A percentile compares a stretch with the other conserved stretches of the same genome.
Evolutionary conservation across 2,113 vertebrate genomes (phyloP).

Genomic region (Thomomys bottae): DNA sequence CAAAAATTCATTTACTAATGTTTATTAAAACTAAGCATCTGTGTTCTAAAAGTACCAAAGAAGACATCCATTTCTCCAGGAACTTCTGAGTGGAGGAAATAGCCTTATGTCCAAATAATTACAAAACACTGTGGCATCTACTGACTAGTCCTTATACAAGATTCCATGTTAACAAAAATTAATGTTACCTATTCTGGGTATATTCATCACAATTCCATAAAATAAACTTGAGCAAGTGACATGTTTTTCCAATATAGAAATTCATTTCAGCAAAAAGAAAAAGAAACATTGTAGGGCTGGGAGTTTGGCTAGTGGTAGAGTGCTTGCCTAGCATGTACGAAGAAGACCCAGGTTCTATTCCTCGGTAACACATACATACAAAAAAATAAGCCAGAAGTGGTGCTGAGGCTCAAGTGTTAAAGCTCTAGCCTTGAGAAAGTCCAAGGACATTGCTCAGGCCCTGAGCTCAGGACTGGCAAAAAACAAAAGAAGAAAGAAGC

Average conservation of each 20-base stretch:
- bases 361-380: too few species aligned
- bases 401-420: too few species aligned
- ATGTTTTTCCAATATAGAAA: background rate
- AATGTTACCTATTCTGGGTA: background rate
- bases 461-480: too few species aligned
- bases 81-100: conserved; percentile 14
- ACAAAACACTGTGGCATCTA: background rate
- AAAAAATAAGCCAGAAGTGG: too few species aligned
- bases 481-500: background rate
- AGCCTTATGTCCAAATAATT: conserved; percentile 1
- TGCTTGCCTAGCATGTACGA: too few species aligned
- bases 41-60: conserved; percentile 35
- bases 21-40: conserved; percentile 10
- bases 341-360: too few species aligned
- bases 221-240: background rate
- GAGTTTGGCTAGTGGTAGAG: too few species aligned
- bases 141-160: background rate
- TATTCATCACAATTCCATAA: background rate
- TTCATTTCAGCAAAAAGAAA: background rate
- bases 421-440: too few species aligned
- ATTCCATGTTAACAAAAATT: background rate
- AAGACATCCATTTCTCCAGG: background rate
- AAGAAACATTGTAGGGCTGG: background rate
- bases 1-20: conserved; percentile 15
- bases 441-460: too few species aligned